Base-by-base conservation (phyloP, 2,888 invertebrate genomes). In the Polymixis flavicincta region DNA sequence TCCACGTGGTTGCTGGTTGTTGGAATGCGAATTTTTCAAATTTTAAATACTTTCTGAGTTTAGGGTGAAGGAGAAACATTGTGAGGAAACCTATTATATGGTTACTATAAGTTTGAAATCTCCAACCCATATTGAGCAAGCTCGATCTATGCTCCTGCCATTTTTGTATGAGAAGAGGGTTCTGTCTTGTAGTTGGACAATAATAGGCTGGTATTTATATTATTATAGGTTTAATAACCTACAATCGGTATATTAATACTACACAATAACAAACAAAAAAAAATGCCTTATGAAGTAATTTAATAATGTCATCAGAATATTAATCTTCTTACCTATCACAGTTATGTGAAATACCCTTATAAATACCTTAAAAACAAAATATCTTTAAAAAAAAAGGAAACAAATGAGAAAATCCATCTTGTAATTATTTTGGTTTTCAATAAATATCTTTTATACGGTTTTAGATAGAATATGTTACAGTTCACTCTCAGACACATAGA, bases 261-360 rank as follows among this genome's bases (percentile, higher is more conserved):
- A 78, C 17, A 67, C 8, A 17, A 25, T 19, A 37, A 55, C 48
- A 22, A 57, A 42, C 50, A n/a, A n/a, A n/a, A n/a, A n/a, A 52
- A 45, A 22, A 52, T 19, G 22, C 32, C 25, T 54, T 74, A 19
- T 32, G 6, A 57, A 57, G 37, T 76, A 74, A 69, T 73, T 32
- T 78, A 68, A 68, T 75, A 74, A 71, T 73, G 52, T 78, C 65
- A 71, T 60, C 45, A 67, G 64, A 61, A 64, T 60, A 17, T 9
- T 28, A 74, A 57, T 65, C 1, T 50, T 63, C 22, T 55, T 61
- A 66, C n/a, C 52, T 86, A 84, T 86, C 84, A 84, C 84, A 84
- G 84, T 80, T 67, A 68, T 57, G 67, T 84, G 65, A 59, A 80
- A n/a, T 32, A n/a, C n/a, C 11, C 17, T 17, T 57, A 32, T 0